Conservation (phyloP, 2,113 vertebrate species). For the Ictidomys tridecemlineatus region DNA sequence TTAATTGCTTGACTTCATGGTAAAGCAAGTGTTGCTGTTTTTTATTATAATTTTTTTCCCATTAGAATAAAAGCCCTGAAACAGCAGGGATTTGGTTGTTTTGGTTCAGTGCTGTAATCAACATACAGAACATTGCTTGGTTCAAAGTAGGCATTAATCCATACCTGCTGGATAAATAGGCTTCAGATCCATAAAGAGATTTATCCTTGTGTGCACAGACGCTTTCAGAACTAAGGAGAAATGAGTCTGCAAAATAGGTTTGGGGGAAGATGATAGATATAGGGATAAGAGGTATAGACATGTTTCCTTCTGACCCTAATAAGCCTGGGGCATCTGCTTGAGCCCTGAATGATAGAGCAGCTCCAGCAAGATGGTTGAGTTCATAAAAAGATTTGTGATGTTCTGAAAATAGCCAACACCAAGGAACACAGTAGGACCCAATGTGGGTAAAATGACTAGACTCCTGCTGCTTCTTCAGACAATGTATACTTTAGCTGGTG, state of each 20-base stretch:
- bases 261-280: neutral
- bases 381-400: neutral
- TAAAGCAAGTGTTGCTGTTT: neutral
- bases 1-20: neutral
- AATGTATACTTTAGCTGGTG: neutral
- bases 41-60: neutral
- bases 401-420: neutral
- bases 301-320: fast-evolving
- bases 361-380: neutral
- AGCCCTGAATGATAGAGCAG: neutral
- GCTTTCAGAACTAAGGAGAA: neutral
- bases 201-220: neutral
- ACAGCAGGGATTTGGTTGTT: neutral
- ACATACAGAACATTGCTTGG: neutral
- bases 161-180: neutral
- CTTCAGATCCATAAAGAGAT: neutral
- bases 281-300: neutral
- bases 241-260: neutral
- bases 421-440: neutral
- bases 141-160: neutral
- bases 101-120: neutral
- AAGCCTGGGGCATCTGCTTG: neutral
- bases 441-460: neutral
- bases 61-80: neutral
- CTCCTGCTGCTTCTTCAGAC: fast-evolving